These are phyloP conservation scores for Nebria brevicollis DNA, from an alignment of 2,888 invertebrate genomes.

Conservation along the genomic window DNA sequence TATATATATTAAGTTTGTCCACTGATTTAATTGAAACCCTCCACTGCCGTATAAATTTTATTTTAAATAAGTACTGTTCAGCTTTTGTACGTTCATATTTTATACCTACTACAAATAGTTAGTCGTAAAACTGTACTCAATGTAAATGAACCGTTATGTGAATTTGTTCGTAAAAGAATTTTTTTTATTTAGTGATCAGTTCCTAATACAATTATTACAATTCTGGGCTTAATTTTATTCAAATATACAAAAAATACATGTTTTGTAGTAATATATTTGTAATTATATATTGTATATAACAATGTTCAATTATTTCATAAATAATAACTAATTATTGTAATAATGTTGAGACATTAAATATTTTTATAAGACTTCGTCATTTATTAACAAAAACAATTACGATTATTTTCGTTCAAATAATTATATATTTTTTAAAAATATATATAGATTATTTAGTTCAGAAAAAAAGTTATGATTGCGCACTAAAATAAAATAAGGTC, in stretches of 20 bases:
- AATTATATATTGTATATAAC: slow-evolving; percentile 48
- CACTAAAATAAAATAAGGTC: not conserved
- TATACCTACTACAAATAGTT: not conserved
- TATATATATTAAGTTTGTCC: not conserved
- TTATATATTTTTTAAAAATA: too few relatives aligned
- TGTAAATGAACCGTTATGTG: not conserved
- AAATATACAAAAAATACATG: slow-evolving; percentile 55
- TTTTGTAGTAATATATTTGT: slow-evolving; percentile 64
- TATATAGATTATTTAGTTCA: too few relatives aligned
- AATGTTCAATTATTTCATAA: slow-evolving; percentile 49
- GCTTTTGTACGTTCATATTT: not conserved
- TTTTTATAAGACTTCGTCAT: slow-evolving; percentile 42
- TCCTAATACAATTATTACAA: slow-evolving; percentile 36
- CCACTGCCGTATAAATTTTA: not conserved
- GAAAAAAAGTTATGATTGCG: too few relatives aligned
- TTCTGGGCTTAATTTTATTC: slow-evolving; percentile 26
- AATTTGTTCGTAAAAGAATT: slow-evolving; percentile 17
- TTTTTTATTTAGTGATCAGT: slow-evolving; percentile 38
- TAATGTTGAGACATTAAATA: slow-evolving; percentile 48
- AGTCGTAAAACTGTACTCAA: not conserved
- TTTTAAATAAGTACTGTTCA: not conserved
- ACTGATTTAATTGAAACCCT: not conserved
- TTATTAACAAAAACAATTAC: not conserved
- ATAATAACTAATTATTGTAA: slow-evolving; percentile 48
- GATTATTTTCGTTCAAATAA: too few relatives aligned